These are phyloP conservation scores for Erebia aethiops DNA, from an alignment of 2,888 invertebrate genomes.

Conservation along the genomic window DNA sequence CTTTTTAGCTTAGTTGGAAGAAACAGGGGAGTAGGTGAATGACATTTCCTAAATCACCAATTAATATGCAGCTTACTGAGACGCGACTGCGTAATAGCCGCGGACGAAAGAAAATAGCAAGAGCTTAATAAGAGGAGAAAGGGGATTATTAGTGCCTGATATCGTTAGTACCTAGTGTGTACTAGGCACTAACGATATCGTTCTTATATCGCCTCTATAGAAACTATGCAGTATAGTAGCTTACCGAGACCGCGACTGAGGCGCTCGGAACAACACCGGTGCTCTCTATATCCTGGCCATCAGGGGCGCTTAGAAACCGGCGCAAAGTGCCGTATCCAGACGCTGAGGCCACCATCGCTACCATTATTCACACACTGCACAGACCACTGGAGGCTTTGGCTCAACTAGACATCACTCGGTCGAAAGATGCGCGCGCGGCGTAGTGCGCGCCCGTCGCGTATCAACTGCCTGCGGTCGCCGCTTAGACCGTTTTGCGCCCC, in stretches of 20 bases:
- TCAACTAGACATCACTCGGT: constrained; percentile 65
- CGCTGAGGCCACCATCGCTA: constrained; percentile 79
- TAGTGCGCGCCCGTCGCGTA: constrained; percentile 69
- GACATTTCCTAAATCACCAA: no score
- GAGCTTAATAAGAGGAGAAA: no score
- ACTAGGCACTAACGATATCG: constrained; percentile 35
- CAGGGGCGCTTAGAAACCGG: constrained; percentile 77
- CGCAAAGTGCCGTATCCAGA: constrained; percentile 80
- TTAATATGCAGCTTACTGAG: no score
- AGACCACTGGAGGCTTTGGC: constrained; percentile 54
- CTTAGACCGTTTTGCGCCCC: constrained; percentile 46
- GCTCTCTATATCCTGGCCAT: constrained; percentile 61
- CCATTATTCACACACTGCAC: constrained; percentile 66
- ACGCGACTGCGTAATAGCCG: no score
- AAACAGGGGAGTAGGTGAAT: no score
- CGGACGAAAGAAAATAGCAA: no score
- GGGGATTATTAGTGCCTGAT: no score
- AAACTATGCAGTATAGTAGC: constrained; percentile 35
- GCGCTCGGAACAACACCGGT: constrained; percentile 65
- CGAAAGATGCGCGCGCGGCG: constrained; percentile 49
- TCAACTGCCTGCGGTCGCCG: constrained; percentile 55
- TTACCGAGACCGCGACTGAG: constrained; percentile 79
- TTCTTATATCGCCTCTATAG: constrained; percentile 25
- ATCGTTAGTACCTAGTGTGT: no score
- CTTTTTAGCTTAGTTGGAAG: no score